Conservation (phyloP, 2,888 invertebrate genomes). For the Panopea generosa region DNA sequence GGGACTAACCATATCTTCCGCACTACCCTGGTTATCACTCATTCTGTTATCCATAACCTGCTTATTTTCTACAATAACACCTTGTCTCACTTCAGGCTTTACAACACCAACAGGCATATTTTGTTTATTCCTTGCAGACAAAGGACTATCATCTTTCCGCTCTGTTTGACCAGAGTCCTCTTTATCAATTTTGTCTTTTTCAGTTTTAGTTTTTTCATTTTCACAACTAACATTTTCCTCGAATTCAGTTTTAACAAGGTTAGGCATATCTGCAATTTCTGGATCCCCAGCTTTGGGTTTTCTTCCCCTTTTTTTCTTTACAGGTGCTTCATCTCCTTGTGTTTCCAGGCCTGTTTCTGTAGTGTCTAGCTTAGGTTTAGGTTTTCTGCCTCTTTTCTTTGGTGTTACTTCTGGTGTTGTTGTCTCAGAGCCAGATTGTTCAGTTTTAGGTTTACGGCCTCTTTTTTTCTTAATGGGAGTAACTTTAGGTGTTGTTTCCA, state of each 20-base stretch:
- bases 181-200: slow-evolving; percentile 12
- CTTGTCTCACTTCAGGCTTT: slow-evolving; percentile 62
- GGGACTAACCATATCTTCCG: slow-evolving; percentile 43
- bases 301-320: slow-evolving; percentile 52
- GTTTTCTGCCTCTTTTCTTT: slow-evolving; percentile 60
- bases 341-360: slow-evolving; percentile 31
- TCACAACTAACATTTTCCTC: slow-evolving; percentile 8
- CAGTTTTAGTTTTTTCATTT: background rate
- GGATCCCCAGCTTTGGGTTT: slow-evolving; percentile 9
- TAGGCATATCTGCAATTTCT: slow-evolving; percentile 3
- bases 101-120: slow-evolving; percentile 65
- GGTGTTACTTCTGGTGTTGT: slow-evolving; percentile 27
- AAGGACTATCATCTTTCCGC: slow-evolving; percentile 57
- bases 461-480: slow-evolving; percentile 30
- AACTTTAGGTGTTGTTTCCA: slow-evolving; percentile 32
- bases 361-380: slow-evolving; percentile 36
- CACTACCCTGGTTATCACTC: slow-evolving; percentile 22
- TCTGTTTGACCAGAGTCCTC: slow-evolving; percentile 25
- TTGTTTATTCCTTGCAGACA: slow-evolving; percentile 57
- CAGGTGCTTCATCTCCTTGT: slow-evolving; percentile 35
- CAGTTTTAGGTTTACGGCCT: slow-evolving; percentile 16
- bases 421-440: background rate
- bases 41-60: slow-evolving; percentile 44
- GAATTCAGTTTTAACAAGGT: background rate
- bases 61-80: slow-evolving; percentile 62